Evolutionary conservation across 1,140 invertebrate species (phyloP).

Genomic region (Neotoxoptera formosana): DNA sequence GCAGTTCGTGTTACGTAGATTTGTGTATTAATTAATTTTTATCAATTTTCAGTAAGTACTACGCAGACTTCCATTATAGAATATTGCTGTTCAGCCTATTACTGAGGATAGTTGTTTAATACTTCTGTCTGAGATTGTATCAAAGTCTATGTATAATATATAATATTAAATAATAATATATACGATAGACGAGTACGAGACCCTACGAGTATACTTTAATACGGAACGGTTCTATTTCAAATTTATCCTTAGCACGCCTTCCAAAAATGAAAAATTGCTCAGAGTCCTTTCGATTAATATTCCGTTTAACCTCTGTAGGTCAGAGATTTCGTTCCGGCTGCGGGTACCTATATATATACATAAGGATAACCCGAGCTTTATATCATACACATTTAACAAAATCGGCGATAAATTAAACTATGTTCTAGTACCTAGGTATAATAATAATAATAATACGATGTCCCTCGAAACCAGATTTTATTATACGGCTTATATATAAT

Average conservation of each 20-base stretch:
- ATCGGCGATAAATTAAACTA: neutral
- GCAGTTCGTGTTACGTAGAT: neutral
- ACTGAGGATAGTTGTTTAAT: neutral
- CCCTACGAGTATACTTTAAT: neutral
- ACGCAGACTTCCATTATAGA: neutral
- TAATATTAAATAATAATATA: no score
- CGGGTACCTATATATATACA: neutral
- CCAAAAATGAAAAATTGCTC: neutral
- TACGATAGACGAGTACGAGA: neutral
- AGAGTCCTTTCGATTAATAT: neutral
- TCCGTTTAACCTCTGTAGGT: neutral
- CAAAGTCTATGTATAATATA: neutral
- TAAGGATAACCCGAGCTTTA: no score
- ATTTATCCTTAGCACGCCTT: neutral
- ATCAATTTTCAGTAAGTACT: neutral
- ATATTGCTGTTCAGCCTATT: neutral
- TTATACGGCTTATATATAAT: neutral
- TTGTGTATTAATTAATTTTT: constrained; percentile 12
- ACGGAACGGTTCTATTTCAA: neutral
- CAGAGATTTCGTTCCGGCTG: neutral
- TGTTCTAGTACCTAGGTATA: neutral
- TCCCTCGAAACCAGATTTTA: neutral
- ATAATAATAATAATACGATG: constrained; percentile 5
- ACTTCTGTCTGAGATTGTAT: neutral
- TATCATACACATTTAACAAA: neutral